phyloP scores from a whole-genome alignment of 2,888 invertebrate species.

The Pachydiplax longipennis region DNA sequence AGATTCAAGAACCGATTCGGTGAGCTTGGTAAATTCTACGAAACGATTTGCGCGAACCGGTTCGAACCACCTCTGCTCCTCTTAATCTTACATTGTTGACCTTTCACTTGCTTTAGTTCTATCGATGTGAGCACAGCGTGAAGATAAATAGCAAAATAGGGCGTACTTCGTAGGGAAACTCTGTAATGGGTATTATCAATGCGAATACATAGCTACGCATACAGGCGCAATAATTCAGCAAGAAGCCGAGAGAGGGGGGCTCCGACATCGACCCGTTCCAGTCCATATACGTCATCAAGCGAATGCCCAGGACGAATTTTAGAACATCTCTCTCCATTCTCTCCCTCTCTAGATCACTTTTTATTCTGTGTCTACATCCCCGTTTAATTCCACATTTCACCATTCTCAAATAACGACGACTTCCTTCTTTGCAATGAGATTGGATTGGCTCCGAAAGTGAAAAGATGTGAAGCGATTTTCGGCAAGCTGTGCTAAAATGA shows the following conservation, averaged over 20 bases:
- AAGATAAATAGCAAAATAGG: not conserved
- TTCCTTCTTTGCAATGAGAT: not conserved
- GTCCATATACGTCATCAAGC: not conserved
- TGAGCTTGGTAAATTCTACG: no score
- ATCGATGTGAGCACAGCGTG: no score
- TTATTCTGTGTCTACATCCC: not conserved
- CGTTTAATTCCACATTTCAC: not conserved
- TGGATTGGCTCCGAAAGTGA: not conserved
- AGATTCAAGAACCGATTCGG: no score
- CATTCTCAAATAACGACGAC: not conserved
- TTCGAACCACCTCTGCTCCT: no score
- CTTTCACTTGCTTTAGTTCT: no score
- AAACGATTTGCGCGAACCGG: no score
- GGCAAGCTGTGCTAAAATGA: no score
- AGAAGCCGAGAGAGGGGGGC: not conserved
- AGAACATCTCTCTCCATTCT: not conserved
- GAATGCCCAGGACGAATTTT: not conserved
- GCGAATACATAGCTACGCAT: not conserved
- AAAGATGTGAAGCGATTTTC: no score
- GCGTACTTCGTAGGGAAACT: not conserved
- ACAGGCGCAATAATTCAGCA: not conserved
- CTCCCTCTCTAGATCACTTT: not conserved
- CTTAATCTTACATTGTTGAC: no score
- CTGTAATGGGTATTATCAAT: not conserved
- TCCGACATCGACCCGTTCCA: not conserved